phyloP scores from a whole-genome alignment of 2,113 vertebrate species.

The Brachyhypopomus gauderio region DNA sequence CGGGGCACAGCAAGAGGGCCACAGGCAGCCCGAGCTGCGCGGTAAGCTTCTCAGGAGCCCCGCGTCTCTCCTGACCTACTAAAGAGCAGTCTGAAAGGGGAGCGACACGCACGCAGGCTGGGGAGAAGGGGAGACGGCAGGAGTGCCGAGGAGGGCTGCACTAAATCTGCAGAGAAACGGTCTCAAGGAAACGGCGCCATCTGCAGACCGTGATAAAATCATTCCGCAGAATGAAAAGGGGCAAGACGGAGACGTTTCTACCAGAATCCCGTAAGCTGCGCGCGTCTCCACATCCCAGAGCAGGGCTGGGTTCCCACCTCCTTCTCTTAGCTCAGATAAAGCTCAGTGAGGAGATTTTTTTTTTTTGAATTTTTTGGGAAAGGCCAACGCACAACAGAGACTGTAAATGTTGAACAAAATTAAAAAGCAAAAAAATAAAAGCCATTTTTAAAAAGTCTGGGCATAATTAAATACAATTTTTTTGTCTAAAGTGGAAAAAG shows the following conservation, averaged over 20 bases:
- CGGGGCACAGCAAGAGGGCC: constrained; percentile 55
- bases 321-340: not conserved
- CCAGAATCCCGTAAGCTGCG: not conserved
- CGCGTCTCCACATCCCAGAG: not conserved
- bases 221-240: not conserved
- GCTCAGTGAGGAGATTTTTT: not conserved
- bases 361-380: constrained; percentile 33
- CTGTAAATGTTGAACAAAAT: constrained; percentile 79
- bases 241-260: not conserved
- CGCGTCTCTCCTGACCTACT: constrained; percentile 25
- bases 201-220: constrained; percentile 12
- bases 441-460: constrained; percentile 76
- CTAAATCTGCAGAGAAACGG: constrained; percentile 5
- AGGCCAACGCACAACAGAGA: constrained; percentile 82
- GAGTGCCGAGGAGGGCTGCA: not conserved
- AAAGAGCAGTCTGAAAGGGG: constrained; percentile 40
- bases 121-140: not conserved
- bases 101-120: not conserved
- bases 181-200: constrained; percentile 23
- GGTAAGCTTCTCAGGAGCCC: constrained; percentile 11
- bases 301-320: no score
- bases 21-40: constrained; percentile 11
- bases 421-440: constrained; percentile 81
- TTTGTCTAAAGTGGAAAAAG: constrained; percentile 51
- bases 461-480: constrained; percentile 84